phyloP scores from a whole-genome alignment of 2,888 invertebrate species.

The Labia minor region DNA sequence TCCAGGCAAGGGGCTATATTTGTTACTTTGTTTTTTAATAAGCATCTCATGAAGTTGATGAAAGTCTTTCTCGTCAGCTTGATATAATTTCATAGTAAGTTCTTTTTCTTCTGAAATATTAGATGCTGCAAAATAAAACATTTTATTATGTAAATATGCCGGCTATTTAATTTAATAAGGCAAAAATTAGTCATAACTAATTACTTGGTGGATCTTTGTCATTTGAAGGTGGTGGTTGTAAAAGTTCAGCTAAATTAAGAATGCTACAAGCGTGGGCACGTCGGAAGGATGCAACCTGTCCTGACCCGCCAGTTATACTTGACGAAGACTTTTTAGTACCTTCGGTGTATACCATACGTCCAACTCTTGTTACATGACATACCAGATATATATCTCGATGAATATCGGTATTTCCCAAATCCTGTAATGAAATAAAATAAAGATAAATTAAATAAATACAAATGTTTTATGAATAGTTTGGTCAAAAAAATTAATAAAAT shows the following conservation, averaged over 20 bases:
- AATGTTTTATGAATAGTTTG: neutral
- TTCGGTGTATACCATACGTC: constrained; percentile 64
- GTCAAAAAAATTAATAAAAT: constrained; percentile 24
- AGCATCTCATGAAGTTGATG: constrained; percentile 80
- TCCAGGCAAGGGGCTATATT: constrained; percentile 69
- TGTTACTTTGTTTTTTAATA: constrained; percentile 71
- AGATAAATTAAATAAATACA: no score
- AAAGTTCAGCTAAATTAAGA: constrained; percentile 53
- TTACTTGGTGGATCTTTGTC: neutral
- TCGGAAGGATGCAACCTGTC: constrained; percentile 29
- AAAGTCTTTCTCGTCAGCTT: constrained; percentile 80
- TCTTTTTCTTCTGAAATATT: constrained; percentile 55
- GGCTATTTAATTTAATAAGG: constrained; percentile 13
- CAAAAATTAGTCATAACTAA: neutral
- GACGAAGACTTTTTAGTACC: constrained; percentile 43
- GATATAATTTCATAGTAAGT: constrained; percentile 69
- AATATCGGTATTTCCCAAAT: constrained; percentile 73
- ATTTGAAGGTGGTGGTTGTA: constrained; percentile 36
- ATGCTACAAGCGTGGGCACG: constrained; percentile 83
- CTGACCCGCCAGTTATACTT: constrained; percentile 28
- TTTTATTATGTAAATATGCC: neutral
- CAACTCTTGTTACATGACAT: constrained; percentile 81
- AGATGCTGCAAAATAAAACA: constrained; percentile 29
- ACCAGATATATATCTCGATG: constrained; percentile 77
- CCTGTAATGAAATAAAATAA: constrained; percentile 40